These are phyloP conservation scores for Florisuga fusca DNA, from an alignment of 2,797 vertebrate genomes.

Conservation along the genomic window DNA sequence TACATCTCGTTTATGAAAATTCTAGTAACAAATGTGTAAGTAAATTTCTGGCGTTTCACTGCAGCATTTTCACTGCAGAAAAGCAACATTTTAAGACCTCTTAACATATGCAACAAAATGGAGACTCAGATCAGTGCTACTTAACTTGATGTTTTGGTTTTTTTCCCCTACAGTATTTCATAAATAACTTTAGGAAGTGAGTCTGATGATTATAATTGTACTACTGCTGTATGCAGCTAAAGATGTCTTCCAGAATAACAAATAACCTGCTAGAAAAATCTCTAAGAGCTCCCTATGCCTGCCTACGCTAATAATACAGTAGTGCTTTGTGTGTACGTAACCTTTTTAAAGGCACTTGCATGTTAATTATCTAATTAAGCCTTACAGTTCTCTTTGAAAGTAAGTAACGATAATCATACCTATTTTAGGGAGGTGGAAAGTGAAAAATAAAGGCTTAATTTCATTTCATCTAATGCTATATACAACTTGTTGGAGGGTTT, in stretches of 20 bases:
- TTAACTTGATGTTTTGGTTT: neutral
- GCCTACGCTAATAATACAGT: constrained; percentile 71
- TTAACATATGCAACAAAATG: constrained; percentile 64
- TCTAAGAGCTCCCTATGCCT: constrained; percentile 62
- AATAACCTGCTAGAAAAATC: constrained; percentile 64
- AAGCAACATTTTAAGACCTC: constrained; percentile 64
- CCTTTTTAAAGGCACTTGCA: constrained; percentile 57
- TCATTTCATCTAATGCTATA: neutral
- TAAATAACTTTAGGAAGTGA: constrained; percentile 74
- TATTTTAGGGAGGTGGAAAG: constrained; percentile 31
- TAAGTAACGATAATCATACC: constrained; percentile 48
- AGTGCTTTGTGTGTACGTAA: constrained; percentile 53
- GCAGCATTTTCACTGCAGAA: constrained; percentile 47
- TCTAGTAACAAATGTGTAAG: constrained; percentile 62
- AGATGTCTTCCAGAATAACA: constrained; percentile 63
- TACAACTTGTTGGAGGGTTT: neutral
- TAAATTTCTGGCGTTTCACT: constrained; percentile 44
- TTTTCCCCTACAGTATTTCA: constrained; percentile 49
- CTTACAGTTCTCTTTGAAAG: constrained; percentile 52
- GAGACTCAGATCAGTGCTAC: constrained; percentile 6
- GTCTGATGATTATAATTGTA: constrained; percentile 73
- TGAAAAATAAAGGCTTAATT: constrained; percentile 46
- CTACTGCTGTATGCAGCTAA: constrained; percentile 63
- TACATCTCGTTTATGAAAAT: constrained; percentile 59
- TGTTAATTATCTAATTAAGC: constrained; percentile 72